Conservation (phyloP, 2,113 vertebrate species). For the Amphiprion ocellaris region DNA sequence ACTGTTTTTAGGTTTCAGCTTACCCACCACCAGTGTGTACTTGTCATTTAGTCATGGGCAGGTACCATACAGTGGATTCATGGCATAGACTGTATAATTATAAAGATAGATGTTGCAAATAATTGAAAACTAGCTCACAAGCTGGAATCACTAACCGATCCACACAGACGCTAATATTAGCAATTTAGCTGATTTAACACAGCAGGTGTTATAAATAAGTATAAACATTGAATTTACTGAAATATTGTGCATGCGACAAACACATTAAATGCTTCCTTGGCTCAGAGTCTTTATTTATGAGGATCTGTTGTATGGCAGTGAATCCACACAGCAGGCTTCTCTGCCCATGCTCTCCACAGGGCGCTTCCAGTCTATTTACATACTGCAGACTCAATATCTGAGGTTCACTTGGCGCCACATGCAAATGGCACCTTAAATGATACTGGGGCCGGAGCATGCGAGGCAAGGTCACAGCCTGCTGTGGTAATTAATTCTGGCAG, state of each 20-base stretch:
- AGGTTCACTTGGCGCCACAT: conserved; percentile 56
- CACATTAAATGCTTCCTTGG: conserved; percentile 2
- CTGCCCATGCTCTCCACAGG: conserved; percentile 22
- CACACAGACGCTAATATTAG: too few relatives aligned
- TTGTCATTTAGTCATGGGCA: too few relatives aligned
- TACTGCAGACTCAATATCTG: conserved; percentile 51
- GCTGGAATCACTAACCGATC: too few relatives aligned
- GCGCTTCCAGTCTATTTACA: conserved; percentile 47
- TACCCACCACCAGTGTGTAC: too few relatives aligned
- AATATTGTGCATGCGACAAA: neutral
- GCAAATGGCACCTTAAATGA: conserved; percentile 64
- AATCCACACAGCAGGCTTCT: conserved; percentile 14
- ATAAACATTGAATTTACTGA: neutral
- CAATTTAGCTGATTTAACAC: neutral
- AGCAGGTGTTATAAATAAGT: neutral
- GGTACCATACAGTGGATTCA: too few relatives aligned
- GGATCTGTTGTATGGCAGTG: conserved; percentile 43
- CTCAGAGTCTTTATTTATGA: conserved; percentile 38
- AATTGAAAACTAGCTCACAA: too few relatives aligned
- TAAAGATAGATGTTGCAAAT: too few relatives aligned
- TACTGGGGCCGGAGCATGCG: conserved; percentile 13
- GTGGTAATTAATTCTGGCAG: conserved; percentile 70
- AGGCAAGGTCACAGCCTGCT: conserved; percentile 53
- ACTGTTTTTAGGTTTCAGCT: too few relatives aligned
- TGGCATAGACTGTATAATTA: too few relatives aligned